Evolutionary conservation across 1,140 invertebrate genomes (phyloP), one percentile per base, ranked within the genome.

Genomic region (Drosophila guanche): DNA sequence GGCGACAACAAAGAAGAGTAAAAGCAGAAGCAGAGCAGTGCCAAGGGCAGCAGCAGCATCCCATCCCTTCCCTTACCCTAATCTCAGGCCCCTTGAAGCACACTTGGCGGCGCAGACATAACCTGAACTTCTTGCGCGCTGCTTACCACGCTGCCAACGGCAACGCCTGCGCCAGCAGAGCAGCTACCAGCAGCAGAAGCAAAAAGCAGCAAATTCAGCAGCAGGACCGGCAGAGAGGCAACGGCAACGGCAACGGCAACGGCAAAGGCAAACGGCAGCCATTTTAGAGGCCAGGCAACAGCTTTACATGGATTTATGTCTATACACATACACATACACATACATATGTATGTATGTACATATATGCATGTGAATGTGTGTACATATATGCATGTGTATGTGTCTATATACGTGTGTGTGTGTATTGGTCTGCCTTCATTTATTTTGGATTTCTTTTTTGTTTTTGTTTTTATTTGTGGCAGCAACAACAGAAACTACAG

Each of bases 91-190:
- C 33, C 33, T 37, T 37, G 33, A 69, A 86, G 81, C 81, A 85
- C 81, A 77, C 86, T 86, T 85, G 80, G 83, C 73, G 81, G 81
- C 77, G 83, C 77, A 86, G 77, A 86, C 81, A 86, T 86, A 86
- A 86, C 81, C 81, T 86, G 81, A 86, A 86, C 81, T 86, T 86
- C 81, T 86, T 86, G 83, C 73, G 83, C 81, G 81, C 81, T 86
- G 81, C 81, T 88, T 86, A 86, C 81, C 81, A 86, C 81, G 81
- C 81, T 86, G 81, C 80, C 80, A 63, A 43, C 80, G 65, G 48
- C 65, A 52, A 53, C 23, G 61, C 12, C 46, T 12, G 25, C 61
- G 59, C 33, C 16, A 45, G 23, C 66, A 56, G 52, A 61, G 77
- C 77, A 55, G 72, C 69, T 78, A 77, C 79, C 84, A 74, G 60